Evolutionary conservation across 2,888 invertebrate genomes (phyloP), one percentile per base, ranked within the genome.

Genomic region (Andrena marginata): DNA sequence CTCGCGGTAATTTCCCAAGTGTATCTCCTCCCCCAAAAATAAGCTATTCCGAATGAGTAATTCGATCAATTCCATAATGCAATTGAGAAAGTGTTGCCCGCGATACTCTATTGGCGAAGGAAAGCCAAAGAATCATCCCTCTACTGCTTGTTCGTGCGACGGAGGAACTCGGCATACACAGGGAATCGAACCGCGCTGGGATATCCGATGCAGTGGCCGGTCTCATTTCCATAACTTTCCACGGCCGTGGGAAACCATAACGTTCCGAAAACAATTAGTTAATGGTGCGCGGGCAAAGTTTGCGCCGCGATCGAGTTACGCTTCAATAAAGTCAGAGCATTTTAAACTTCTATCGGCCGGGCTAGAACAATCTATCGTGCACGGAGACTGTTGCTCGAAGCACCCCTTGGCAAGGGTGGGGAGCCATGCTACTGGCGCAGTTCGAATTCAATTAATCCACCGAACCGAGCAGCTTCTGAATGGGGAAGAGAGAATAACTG

Each of bases 261-360:
- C 56, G 77, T 68, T 63, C 63, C 54, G 67, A 80, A 77, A 80
- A 80, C 80, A 80, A 80, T 80, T 80, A 80, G 72, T 77, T 77
- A 77, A 80, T 80, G 72, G 80, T 29, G 56, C 63, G 35, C 23
- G 67, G 54, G n/a, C 67, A 48, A 80, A 77, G 80, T 77, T 80
- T 72, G 68, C 63, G 68, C 23, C 54, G 13, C 67, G 77, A 72
- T 77, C 72, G 72, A 68, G 63, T 80, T 80, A 77, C 72, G 33
- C 8, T 56, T 42, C 68, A 80, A 80, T 80, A 23, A 77, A 68
- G 77, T 67, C 77, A 16, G 29, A 68, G 62, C 63, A 80, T 80
- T 77, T 80, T 71, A 77, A 80, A 80, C 13, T 72, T 51, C 51
- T 13, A 26, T 65, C 33, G 71, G 5, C 51, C 23, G 6, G 26